Percentiles rank a stretch among this genome's conserved stretches.
Conservation (phyloP, 2,888 invertebrate genomes). For the Chrysotoxum bicinctum region DNA sequence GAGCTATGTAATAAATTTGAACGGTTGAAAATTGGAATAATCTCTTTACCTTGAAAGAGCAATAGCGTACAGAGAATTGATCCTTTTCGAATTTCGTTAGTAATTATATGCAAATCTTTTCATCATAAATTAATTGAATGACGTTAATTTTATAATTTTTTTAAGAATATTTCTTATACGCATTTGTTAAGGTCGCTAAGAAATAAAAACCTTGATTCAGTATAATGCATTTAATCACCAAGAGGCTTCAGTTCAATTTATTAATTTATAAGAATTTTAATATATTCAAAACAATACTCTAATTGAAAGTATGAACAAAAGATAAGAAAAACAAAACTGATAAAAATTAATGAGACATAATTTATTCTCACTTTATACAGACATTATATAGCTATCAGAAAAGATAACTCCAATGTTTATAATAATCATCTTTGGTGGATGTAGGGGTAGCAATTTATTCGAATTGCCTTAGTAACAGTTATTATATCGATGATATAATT, state of each 20-base stretch:
- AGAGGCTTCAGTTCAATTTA: too few relatives aligned
- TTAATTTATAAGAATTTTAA: background rate
- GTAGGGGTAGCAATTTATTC: background rate
- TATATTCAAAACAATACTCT: background rate
- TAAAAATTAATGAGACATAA: background rate
- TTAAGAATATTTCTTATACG: too few relatives aligned
- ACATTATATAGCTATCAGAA: background rate
- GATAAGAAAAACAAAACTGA: background rate
- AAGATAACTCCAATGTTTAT: background rate
- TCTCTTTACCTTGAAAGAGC: too few relatives aligned
- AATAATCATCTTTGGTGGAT: background rate
- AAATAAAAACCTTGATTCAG: background rate
- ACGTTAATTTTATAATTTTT: too few relatives aligned
- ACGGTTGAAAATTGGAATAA: too few relatives aligned
- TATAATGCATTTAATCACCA: too few relatives aligned
- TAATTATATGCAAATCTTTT: too few relatives aligned
- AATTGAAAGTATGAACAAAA: background rate
- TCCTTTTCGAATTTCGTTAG: too few relatives aligned
- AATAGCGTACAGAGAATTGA: too few relatives aligned
- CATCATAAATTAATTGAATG: too few relatives aligned
- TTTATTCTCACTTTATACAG: background rate
- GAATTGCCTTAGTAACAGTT: conserved; percentile 14
- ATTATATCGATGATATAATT: conserved; percentile 43
- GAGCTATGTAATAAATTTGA: too few relatives aligned
- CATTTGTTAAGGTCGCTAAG: too few relatives aligned